phyloP scores from a whole-genome alignment of 2,888 invertebrate species.

The Cantharis lateralis region DNA sequence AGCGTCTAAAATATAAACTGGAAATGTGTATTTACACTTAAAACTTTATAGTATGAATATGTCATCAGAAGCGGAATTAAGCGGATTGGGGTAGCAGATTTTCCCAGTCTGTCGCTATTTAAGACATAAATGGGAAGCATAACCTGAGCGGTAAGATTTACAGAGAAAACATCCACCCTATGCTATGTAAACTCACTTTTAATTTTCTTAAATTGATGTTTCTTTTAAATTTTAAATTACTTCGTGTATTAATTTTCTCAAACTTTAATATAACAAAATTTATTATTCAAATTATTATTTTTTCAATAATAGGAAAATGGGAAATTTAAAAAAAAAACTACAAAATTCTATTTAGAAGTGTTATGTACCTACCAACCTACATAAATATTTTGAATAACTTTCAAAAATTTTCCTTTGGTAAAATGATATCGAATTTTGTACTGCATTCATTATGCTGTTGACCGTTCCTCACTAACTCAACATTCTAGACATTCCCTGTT shows the following conservation, averaged over 20 bases:
- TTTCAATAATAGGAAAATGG: too few species aligned
- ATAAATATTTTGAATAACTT: not conserved
- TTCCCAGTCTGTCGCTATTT: conserved; percentile 1
- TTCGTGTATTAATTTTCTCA: not conserved
- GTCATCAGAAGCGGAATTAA: conserved; percentile 20
- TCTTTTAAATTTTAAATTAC: not conserved
- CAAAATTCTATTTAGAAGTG: too few species aligned
- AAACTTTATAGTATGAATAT: conserved; percentile 7
- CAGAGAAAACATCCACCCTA: not conserved
- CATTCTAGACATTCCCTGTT: not conserved
- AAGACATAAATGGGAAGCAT: not conserved
- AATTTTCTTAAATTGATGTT: not conserved
- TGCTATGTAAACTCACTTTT: not conserved
- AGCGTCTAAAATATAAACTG: conserved; percentile 4
- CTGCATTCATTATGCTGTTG: not conserved
- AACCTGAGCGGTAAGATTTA: not conserved
- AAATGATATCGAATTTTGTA: not conserved
- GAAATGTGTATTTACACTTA: conserved; percentile 5
- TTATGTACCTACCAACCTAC: too few species aligned
- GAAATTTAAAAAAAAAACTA: too few species aligned
- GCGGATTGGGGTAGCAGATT: conserved; percentile 13
- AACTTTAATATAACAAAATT: not conserved
- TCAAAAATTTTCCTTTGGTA: not conserved
- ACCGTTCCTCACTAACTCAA: not conserved
- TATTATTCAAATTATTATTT: not conserved